These are phyloP conservation scores for Garrulus glandarius DNA, from an alignment of 2,797 vertebrate genomes.

Conservation along the genomic window DNA sequence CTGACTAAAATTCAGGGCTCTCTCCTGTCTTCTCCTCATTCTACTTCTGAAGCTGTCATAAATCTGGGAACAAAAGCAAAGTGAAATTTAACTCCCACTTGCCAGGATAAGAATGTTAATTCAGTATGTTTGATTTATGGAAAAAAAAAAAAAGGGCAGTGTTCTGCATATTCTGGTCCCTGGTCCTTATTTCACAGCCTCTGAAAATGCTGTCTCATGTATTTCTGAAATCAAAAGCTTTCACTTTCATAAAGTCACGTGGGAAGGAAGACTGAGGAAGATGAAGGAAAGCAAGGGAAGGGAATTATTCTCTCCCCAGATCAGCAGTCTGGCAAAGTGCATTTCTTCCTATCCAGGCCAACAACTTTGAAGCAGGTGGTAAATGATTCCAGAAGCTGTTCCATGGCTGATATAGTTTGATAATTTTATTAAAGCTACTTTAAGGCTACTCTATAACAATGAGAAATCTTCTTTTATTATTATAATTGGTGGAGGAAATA, in stretches of 20 bases:
- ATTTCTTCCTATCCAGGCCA: not conserved
- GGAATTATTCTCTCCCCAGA: not conserved
- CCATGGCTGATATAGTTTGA: not conserved
- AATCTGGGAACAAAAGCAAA: slow-evolving; percentile 8
- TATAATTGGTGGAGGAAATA: not conserved
- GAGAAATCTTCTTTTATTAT: not conserved
- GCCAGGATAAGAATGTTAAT: not conserved
- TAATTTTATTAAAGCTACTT: not conserved
- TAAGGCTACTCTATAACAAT: not conserved
- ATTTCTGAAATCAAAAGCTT: not conserved
- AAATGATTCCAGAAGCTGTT: not conserved
- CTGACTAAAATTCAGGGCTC: not conserved
- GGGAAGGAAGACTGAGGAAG: not conserved
- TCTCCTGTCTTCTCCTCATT: not conserved
- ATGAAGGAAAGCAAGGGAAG: not conserved
- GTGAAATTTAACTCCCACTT: not conserved
- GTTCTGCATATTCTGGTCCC: not conserved
- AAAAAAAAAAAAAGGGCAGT: not conserved
- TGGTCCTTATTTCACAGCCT: not conserved
- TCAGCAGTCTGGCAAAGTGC: not conserved
- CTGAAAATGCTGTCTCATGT: not conserved
- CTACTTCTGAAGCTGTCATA: not conserved
- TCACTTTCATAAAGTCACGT: not conserved
- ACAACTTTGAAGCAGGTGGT: not conserved
- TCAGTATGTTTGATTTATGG: not conserved